phyloP scores from a whole-genome alignment of 2,797 vertebrate species.

The Danio kyathit region DNA sequence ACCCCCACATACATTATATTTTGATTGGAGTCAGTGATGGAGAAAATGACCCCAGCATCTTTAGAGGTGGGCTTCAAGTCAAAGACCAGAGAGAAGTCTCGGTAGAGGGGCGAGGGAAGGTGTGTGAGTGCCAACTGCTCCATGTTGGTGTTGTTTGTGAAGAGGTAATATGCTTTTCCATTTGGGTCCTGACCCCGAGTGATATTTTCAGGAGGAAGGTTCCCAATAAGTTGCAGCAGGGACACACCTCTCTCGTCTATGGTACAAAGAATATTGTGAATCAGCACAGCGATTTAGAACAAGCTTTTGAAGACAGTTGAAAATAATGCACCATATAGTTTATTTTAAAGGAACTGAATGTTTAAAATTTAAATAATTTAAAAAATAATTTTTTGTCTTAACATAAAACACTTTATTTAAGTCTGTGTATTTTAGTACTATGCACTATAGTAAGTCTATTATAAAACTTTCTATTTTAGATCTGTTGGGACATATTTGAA shows the following conservation, averaged over 20 bases:
- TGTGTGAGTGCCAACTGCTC: conserved; percentile 83
- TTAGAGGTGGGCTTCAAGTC: conserved; percentile 79
- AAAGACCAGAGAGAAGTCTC: conserved; percentile 90
- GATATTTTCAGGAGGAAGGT: conserved; percentile 77
- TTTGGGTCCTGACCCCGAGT: conserved; percentile 70
- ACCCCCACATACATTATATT: conserved; percentile 84
- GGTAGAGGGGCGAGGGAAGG: conserved; percentile 85
- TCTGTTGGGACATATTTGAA: too few species aligned
- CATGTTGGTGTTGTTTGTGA: conserved; percentile 70
- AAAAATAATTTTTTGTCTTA: too few species aligned
- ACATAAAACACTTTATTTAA: too few species aligned
- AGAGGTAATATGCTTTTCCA: conserved; percentile 75
- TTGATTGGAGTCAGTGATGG: conserved; percentile 84
- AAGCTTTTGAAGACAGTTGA: neutral
- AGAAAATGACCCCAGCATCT: conserved; percentile 82
- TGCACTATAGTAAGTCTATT: too few species aligned
- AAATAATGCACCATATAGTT: too few species aligned
- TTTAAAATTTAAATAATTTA: too few species aligned
- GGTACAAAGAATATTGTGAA: neutral
- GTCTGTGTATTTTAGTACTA: too few species aligned
- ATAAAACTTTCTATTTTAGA: too few species aligned
- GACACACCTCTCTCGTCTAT: conserved; percentile 79
- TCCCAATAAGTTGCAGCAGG: conserved; percentile 87
- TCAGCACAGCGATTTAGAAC: neutral
- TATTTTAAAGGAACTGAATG: too few species aligned